Conservation (phyloP, 1,140 invertebrate genomes). For the Drusus annulatus region DNA sequence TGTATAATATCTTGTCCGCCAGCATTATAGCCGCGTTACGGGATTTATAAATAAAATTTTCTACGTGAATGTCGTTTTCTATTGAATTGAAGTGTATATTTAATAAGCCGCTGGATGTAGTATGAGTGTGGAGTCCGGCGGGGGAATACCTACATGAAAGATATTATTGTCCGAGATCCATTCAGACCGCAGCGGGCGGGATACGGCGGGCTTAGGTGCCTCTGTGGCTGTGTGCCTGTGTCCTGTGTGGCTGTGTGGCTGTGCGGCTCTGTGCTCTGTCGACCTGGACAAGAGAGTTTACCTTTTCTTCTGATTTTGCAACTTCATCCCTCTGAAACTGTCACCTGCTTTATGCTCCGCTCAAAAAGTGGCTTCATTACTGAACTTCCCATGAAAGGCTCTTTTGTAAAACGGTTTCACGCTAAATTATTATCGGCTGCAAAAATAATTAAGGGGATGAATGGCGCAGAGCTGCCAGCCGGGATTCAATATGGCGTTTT, state of each 20-base stretch:
- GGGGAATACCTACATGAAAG: no score
- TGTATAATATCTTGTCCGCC: no score
- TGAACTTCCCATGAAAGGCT: not conserved
- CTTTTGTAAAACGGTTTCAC: slow-evolving; percentile 16
- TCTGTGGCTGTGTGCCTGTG: no score
- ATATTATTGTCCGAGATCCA: no score
- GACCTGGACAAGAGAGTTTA: not conserved
- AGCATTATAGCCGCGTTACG: no score
- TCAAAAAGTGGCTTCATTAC: slow-evolving; percentile 21
- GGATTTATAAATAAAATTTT: no score
- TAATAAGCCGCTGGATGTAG: no score
- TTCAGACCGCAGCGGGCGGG: not conserved
- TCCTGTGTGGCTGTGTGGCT: no score
- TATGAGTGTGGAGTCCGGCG: no score
- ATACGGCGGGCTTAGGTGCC: not conserved
- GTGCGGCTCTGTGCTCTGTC: not conserved
- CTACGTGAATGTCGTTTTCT: no score
- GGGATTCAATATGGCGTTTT: no score
- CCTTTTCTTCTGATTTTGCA: slow-evolving; percentile 12
- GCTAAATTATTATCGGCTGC: slow-evolving; percentile 12
- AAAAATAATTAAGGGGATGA: slow-evolving; percentile 7
- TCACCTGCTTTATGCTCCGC: slow-evolving; percentile 13
- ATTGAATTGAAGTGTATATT: no score
- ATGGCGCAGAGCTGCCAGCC: not conserved
- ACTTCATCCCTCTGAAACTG: slow-evolving; percentile 10